Evolutionary conservation across 2,888 invertebrate genomes (phyloP).

Genomic region (Carterocephalus palaemon): DNA sequence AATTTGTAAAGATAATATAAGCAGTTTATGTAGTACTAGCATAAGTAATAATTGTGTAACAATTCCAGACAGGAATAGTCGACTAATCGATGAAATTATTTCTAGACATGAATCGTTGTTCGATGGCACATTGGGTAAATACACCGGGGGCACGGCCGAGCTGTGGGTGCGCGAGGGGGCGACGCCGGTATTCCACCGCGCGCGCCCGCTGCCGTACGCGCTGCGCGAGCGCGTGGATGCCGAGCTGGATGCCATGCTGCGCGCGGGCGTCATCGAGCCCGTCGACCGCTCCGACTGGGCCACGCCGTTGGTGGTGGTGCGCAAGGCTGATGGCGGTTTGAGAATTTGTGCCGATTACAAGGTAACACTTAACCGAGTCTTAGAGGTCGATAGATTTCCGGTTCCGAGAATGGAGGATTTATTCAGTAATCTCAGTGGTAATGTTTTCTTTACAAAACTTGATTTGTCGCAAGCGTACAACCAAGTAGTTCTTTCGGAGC

Average conservation of each 20-base stretch:
- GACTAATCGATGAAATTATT: background rate
- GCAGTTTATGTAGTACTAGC: too few species aligned
- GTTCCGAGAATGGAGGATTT: background rate
- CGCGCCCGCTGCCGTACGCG: conserved; percentile 3
- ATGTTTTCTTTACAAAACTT: background rate
- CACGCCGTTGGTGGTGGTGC: background rate
- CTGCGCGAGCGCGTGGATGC: conserved; percentile 1
- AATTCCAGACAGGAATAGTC: too few species aligned
- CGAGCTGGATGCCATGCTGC: background rate
- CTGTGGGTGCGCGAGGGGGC: background rate
- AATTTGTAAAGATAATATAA: background rate
- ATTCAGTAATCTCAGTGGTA: conserved; percentile 1
- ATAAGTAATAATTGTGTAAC: background rate
- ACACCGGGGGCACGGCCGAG: background rate
- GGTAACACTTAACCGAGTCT: background rate
- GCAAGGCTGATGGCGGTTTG: background rate
- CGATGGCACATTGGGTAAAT: conserved; percentile 1
- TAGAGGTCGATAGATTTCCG: background rate
- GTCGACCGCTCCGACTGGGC: conserved; percentile 1
- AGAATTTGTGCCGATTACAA: conserved; percentile 11
- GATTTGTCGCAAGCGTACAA: background rate
- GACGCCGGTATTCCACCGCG: background rate
- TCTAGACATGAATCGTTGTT: conserved; percentile 4
- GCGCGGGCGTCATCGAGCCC: background rate
- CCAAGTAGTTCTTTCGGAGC: background rate